Conservation (phyloP, 2,888 invertebrate species). For the Tipula lateralis region DNA sequence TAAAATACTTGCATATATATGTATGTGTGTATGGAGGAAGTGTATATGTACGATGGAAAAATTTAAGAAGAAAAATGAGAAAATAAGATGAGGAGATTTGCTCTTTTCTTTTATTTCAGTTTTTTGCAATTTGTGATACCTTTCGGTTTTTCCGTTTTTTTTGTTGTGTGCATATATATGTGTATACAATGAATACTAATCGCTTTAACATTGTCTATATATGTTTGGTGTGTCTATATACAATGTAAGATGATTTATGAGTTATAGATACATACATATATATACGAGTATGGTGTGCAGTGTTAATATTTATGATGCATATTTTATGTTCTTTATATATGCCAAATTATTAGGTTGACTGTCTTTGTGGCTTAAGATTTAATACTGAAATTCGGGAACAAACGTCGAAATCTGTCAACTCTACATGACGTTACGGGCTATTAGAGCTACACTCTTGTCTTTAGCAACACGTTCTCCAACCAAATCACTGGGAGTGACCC, state of each 20-base stretch:
- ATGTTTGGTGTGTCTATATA: neutral
- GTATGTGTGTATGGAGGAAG: neutral
- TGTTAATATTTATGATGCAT: neutral
- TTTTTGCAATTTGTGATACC: constrained; percentile 7
- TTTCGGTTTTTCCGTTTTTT: neutral
- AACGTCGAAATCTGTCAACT: too few relatives aligned
- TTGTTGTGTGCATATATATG: neutral
- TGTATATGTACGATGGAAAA: too few relatives aligned
- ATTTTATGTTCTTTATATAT: neutral
- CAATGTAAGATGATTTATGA: neutral
- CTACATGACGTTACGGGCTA: too few relatives aligned
- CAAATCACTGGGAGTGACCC: too few relatives aligned
- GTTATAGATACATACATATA: too few relatives aligned
- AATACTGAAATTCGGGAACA: too few relatives aligned
- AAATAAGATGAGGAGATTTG: neutral
- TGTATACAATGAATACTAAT: neutral
- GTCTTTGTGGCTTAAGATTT: too few relatives aligned
- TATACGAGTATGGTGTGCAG: neutral
- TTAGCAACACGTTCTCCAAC: too few relatives aligned
- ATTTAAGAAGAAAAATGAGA: neutral
- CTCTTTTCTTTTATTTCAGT: neutral
- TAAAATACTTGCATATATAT: neutral
- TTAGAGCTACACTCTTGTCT: too few relatives aligned
- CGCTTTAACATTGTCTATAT: neutral
- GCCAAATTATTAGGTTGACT: too few relatives aligned